Percentiles rank a stretch among this genome's conserved stretches.
Conservation (phyloP, 1,140 invertebrate genomes). For the Agraylea sexmaculata region DNA sequence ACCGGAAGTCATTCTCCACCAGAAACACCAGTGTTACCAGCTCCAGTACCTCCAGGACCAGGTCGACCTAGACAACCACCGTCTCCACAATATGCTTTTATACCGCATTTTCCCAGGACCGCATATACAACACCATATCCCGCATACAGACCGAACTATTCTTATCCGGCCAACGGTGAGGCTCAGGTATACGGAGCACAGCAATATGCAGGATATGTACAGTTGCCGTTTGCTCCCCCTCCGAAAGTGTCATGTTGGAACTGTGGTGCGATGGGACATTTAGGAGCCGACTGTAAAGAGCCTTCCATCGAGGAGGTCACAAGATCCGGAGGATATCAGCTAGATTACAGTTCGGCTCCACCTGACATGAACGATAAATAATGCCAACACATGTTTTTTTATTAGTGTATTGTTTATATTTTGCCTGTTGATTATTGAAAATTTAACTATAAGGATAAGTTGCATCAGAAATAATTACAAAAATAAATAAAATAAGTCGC, state of each 20-base stretch:
- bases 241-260: constrained; percentile 55
- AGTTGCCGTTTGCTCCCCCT: constrained; percentile 41
- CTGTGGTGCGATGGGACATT: constrained; percentile 63
- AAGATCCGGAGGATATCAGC: constrained; percentile 47
- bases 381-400: constrained; percentile 11
- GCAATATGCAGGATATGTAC: constrained; percentile 38
- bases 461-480: constrained; percentile 10
- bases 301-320: constrained; percentile 81
- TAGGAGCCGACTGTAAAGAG: constrained; percentile 73
- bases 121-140: constrained; percentile 27
- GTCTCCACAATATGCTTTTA: constrained; percentile 33
- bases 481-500: no score
- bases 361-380: constrained; percentile 35
- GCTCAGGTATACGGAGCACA: constrained; percentile 36
- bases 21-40: constrained; percentile 45
- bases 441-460: constrained; percentile 16
- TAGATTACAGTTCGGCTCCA: constrained; percentile 43
- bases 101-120: constrained; percentile 39
- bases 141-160: constrained; percentile 21
- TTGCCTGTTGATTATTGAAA: constrained; percentile 16
- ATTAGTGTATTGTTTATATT: constrained; percentile 9
- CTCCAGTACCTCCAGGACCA: constrained; percentile 30
- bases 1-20: constrained; percentile 45
- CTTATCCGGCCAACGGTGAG: constrained; percentile 29
- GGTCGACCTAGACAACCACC: constrained; percentile 32